Evolutionary conservation across 2,113 vertebrate genomes (phyloP).

Genomic region (Choloepus hoffmanni): DNA sequence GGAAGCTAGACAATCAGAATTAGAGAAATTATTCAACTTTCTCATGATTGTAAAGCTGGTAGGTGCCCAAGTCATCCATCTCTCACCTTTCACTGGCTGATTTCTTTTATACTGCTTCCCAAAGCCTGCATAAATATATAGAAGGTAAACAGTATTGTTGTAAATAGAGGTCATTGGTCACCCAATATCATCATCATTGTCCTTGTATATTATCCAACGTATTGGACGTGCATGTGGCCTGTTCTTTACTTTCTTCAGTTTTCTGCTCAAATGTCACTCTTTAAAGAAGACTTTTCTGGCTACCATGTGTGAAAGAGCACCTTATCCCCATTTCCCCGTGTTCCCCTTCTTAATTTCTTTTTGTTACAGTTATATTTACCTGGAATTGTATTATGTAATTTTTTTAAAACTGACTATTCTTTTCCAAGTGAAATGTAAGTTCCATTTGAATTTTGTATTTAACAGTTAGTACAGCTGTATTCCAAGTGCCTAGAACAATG

Average conservation of each 20-base stretch:
- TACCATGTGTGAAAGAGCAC: not conserved
- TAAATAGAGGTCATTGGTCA: not conserved
- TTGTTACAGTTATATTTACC: not conserved
- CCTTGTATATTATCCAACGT: not conserved
- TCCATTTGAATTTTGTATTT: not conserved
- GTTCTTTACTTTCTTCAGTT: not conserved
- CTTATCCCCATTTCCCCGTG: not conserved
- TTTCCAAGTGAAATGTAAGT: not conserved
- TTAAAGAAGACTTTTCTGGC: not conserved
- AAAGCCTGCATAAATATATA: not conserved
- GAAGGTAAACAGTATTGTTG: not conserved
- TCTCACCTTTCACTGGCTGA: not conserved
- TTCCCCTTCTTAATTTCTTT: not conserved
- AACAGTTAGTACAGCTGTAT: not conserved
- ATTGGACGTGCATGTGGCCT: not conserved
- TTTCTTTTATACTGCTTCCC: not conserved
- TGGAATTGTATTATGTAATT: not conserved
- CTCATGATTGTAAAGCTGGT: not conserved
- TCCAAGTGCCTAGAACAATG: not conserved
- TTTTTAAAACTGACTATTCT: not conserved
- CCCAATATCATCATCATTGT: not conserved
- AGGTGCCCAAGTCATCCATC: too few species aligned
- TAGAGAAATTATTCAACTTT: slow-evolving; percentile 10
- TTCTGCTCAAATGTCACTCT: not conserved
- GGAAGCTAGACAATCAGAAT: not conserved